Evolutionary conservation across 2,888 invertebrate genomes (phyloP).

Genomic region (Drosophila pegasa): DNA sequence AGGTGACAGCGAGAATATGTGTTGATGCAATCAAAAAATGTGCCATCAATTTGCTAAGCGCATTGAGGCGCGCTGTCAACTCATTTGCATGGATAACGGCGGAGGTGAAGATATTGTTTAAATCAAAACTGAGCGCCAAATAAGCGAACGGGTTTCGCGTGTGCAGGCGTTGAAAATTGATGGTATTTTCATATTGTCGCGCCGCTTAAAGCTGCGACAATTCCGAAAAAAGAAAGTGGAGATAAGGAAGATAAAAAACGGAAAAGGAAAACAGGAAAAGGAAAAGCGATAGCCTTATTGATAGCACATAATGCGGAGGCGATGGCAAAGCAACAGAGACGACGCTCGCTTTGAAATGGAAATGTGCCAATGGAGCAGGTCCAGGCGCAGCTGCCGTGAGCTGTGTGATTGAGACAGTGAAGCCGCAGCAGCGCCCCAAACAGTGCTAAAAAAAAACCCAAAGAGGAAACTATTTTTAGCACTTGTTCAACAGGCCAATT

Average conservation of each 20-base stretch:
- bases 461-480: slow-evolving; percentile 20
- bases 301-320: background rate
- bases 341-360: slow-evolving; percentile 68
- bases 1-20: background rate
- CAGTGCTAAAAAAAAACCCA: slow-evolving; percentile 1
- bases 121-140: slow-evolving; percentile 30
- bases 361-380: slow-evolving; percentile 44
- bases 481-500: slow-evolving; percentile 24
- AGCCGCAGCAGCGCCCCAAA: slow-evolving; percentile 1
- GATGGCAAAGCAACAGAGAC: background rate
- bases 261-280: slow-evolving; percentile 3
- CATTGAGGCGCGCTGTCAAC: slow-evolving; percentile 9
- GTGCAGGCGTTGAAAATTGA: slow-evolving; percentile 30
- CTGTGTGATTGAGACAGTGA: slow-evolving; percentile 10
- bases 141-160: slow-evolving; percentile 10
- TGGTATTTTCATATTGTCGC: slow-evolving; percentile 33
- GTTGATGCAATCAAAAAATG: slow-evolving; percentile 9
- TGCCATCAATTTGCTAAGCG: slow-evolving; percentile 11
- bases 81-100: background rate
- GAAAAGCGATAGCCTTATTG: slow-evolving; percentile 12
- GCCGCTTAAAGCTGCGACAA: background rate
- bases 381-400: slow-evolving; percentile 9
- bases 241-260: background rate
- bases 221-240: background rate
- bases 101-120: background rate